Evolutionary conservation across 2,888 invertebrate species (phyloP).

Genomic region (Scaptomyza polygonia): DNA sequence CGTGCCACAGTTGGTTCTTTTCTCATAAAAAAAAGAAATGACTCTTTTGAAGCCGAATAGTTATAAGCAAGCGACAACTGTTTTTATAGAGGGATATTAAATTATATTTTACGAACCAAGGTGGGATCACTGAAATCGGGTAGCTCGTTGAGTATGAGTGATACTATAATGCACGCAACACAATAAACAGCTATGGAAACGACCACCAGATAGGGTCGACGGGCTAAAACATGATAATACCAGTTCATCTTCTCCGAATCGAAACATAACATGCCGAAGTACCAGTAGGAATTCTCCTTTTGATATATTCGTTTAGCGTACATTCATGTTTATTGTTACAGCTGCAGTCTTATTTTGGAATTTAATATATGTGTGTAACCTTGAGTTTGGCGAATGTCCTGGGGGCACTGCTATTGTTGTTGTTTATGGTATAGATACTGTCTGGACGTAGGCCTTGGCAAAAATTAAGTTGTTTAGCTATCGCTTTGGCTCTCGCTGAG

Average conservation of each 20-base stretch:
- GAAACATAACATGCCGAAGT: conserved; percentile 65
- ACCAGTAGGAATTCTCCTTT: conserved; percentile 1
- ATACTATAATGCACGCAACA: conserved; percentile 88
- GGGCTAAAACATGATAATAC: conserved; percentile 88
- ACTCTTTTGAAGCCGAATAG: no score
- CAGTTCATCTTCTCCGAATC: conserved; percentile 84
- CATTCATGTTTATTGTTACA: conserved; percentile 29
- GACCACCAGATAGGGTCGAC: conserved; percentile 88
- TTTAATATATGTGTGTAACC: conserved; percentile 43
- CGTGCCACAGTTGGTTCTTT: background rate
- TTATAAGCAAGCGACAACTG: background rate
- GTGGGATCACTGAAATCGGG: conserved; percentile 95
- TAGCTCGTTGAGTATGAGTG: conserved; percentile 87
- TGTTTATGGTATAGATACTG: conserved; percentile 72
- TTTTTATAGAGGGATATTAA: background rate
- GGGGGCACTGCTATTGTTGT: conserved; percentile 58
- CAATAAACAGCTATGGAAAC: conserved; percentile 87
- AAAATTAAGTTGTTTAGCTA: conserved; percentile 14
- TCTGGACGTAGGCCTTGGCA: conserved; percentile 22
- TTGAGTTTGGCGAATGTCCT: conserved; percentile 45
- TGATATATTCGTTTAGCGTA: conserved; percentile 20
- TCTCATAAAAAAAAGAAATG: background rate
- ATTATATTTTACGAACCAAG: conserved; percentile 85
- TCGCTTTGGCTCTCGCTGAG: background rate
- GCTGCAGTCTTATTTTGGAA: conserved; percentile 16